These are phyloP conservation scores for Phymastichus coffea DNA, from an alignment of 1,140 invertebrate genomes.

Conservation along the genomic window DNA sequence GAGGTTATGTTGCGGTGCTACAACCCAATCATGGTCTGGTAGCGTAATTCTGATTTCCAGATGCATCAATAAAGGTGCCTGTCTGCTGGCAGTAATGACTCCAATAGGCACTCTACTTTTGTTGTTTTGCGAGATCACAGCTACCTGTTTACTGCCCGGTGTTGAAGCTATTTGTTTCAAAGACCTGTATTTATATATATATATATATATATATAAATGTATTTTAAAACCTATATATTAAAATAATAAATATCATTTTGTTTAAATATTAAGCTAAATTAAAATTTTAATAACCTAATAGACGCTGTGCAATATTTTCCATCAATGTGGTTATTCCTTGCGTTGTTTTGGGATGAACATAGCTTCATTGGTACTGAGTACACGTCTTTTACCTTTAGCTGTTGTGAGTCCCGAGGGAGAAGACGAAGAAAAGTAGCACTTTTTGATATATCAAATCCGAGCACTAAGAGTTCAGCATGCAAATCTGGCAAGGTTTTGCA, in stretches of 20 bases:
- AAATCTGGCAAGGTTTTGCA: no score
- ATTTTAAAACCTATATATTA: conserved; percentile 1
- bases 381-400: conserved; percentile 22
- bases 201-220: conserved; percentile 14
- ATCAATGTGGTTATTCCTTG: no score
- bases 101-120: no score
- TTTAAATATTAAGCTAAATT: not conserved
- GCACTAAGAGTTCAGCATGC: conserved; percentile 15
- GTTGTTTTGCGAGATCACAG: no score
- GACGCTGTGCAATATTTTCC: conserved; percentile 1
- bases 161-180: conserved; percentile 45
- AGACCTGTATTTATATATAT: conserved; percentile 14
- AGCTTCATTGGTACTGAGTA: conserved; percentile 28
- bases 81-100: conserved; percentile 48
- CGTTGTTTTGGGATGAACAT: conserved; percentile 1
- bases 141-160: no score
- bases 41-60: no score
- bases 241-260: not conserved
- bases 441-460: not conserved
- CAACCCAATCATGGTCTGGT: no score
- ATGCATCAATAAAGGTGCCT: no score
- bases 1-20: conserved; percentile 45
- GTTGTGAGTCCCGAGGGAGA: conserved; percentile 12
- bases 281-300: no score
- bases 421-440: conserved; percentile 23